Conservation (phyloP, 1,140 invertebrate genomes). For the Callitettix versicolor region DNA sequence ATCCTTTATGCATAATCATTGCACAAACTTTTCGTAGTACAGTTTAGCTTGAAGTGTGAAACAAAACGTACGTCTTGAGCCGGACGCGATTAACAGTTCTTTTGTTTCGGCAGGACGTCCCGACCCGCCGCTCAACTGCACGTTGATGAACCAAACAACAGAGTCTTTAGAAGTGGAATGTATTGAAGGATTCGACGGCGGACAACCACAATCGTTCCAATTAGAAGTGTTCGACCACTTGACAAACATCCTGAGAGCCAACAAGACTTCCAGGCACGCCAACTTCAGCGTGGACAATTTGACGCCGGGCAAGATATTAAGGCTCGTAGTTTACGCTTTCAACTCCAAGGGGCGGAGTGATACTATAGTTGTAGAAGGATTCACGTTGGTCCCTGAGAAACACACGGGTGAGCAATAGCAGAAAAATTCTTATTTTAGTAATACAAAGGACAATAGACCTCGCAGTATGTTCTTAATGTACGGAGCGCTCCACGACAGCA, state of each 20-base stretch:
- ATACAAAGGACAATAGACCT: no score
- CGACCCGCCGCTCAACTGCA: slow-evolving; percentile 69
- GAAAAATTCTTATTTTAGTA: neutral
- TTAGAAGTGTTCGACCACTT: slow-evolving; percentile 62
- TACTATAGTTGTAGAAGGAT: slow-evolving; percentile 44
- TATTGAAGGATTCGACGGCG: slow-evolving; percentile 69
- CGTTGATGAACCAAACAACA: slow-evolving; percentile 66
- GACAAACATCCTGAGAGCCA: slow-evolving; percentile 48
- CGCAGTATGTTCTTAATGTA: no score
- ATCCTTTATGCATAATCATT: no score
- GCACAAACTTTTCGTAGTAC: no score
- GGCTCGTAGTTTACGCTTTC: slow-evolving; percentile 63
- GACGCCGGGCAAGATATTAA: slow-evolving; percentile 53
- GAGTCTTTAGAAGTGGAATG: slow-evolving; percentile 67
- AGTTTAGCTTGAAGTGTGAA: no score
- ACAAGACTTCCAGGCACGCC: slow-evolving; percentile 54
- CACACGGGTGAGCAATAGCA: slow-evolving; percentile 54
- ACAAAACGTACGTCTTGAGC: no score
- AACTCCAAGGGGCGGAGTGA: slow-evolving; percentile 80
- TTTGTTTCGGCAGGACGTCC: slow-evolving; percentile 45
- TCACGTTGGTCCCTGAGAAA: slow-evolving; percentile 61
- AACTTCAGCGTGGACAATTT: slow-evolving; percentile 55
- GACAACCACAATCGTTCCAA: slow-evolving; percentile 56
- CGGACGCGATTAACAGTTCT: neutral
- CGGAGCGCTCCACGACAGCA: no score